Evolutionary conservation across 2,113 vertebrate species (phyloP).

Genomic region (Caloenas nicobarica): DNA sequence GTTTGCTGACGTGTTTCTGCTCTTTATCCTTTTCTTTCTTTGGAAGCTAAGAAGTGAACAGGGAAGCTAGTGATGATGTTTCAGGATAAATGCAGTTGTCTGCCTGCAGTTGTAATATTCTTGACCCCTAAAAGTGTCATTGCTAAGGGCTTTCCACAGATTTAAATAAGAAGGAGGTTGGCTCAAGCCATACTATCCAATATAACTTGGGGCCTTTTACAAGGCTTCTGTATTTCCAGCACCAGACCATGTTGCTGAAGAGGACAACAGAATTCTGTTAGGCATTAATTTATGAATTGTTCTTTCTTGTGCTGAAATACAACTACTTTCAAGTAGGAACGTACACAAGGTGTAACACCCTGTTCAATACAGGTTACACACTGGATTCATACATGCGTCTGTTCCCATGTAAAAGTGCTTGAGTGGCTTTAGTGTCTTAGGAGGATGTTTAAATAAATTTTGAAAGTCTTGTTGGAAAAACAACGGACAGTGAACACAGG

Average conservation of each 20-base stretch:
- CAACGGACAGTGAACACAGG: not conserved
- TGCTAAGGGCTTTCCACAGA: not conserved
- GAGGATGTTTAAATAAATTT: not conserved
- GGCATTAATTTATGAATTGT: not conserved
- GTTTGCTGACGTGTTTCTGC: not conserved
- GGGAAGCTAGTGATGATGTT: not conserved
- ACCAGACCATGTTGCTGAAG: not conserved
- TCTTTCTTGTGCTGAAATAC: not conserved
- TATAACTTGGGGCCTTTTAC: not conserved
- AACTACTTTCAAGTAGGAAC: not conserved
- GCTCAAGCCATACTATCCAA: not conserved
- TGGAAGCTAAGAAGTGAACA: not conserved
- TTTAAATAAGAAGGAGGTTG: not conserved
- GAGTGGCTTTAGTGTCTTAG: not conserved
- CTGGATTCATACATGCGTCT: not conserved
- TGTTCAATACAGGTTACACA: not conserved
- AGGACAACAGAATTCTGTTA: not conserved
- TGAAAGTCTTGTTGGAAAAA: not conserved
- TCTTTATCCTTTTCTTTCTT: not conserved
- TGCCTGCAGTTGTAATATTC: not conserved
- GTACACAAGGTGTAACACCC: not conserved
- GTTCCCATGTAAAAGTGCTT: not conserved
- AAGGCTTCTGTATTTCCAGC: not conserved
- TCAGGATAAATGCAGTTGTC: not conserved
- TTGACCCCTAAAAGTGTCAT: not conserved